Evolutionary conservation across 2,888 invertebrate genomes (phyloP), one percentile per base, ranked within the genome.

Genomic region (Leistus spinibarbis): DNA sequence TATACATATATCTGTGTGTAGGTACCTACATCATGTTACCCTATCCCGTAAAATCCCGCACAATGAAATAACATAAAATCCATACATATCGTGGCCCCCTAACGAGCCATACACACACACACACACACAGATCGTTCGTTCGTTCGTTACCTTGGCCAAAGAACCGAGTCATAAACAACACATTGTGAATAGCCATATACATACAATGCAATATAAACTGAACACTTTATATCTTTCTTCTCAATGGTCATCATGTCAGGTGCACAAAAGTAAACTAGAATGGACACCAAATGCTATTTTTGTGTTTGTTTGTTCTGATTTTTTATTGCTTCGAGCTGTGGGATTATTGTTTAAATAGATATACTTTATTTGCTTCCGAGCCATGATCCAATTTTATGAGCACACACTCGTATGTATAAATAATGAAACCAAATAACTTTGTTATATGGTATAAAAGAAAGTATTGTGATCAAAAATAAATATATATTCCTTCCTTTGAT

Each of bases 1-100:
- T 13, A 10, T 40, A 40, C 40, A 40, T 40, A 40, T 5, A n/a
- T n/a, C n/a, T n/a, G n/a, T n/a, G n/a, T n/a, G n/a, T n/a, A n/a
- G n/a, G n/a, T n/a, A n/a, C n/a, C n/a, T n/a, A n/a, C n/a, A n/a
- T n/a, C 10, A 40, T 7, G 40, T 2, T 40, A 13, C 13, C 10
- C 40, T 40, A 40, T 40, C 40, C 40, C 7, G 40, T 40, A 40
- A 40, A 40, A 40, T 40, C 10, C 10, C 20, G 5, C 60, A 60
- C 60, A 60, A 60, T 60, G 60, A 60, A 17, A 60, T 60, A 60
- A 60, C 22, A 22, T 60, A 22, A 60, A 60, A 60, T 20, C 17
- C 22, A 19, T 60, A 10, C 19, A 19, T 17, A 20, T 10, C 20
- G 60, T 60, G 60, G 22, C 22, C 60, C 13, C 60, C 60, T 40